Conservation (phyloP, 2,797 vertebrate species). For the Amazona ochrocephala region DNA sequence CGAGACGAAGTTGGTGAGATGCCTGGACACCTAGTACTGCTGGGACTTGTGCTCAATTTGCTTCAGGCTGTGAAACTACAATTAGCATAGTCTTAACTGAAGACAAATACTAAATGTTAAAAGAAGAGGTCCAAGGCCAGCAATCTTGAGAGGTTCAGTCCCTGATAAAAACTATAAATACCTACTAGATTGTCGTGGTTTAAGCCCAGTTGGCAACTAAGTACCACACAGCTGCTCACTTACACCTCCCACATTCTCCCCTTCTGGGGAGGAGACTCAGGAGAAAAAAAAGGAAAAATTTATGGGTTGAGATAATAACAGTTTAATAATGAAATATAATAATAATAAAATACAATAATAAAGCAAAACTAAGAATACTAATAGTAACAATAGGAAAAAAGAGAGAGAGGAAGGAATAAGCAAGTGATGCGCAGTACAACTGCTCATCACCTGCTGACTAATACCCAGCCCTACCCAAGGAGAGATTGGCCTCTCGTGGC, state of each 20-base stretch:
- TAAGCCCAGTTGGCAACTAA: neutral
- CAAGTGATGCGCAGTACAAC: neutral
- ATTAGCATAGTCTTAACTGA: neutral
- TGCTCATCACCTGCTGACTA: neutral
- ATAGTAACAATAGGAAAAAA: neutral
- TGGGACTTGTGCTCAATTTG: neutral
- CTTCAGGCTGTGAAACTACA: conserved; percentile 8
- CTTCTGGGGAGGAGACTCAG: neutral
- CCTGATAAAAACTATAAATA: neutral
- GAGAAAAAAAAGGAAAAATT: neutral
- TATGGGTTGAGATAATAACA: neutral
- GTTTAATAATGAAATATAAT: neutral
- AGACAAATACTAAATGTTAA: conserved; percentile 1
- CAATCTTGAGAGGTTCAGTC: neutral
- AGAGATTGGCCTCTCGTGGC: neutral
- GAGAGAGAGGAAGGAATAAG: neutral
- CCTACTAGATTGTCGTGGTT: neutral
- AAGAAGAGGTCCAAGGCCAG: neutral
- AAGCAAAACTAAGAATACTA: neutral
- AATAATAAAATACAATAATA: neutral
- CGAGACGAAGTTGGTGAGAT: neutral
- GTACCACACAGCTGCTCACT: neutral
- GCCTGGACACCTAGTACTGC: neutral
- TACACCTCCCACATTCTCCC: neutral
- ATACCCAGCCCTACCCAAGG: neutral